These are phyloP conservation scores for Zoroaster sp. DNA, from an alignment of 53 echinoderm and acorn worm species.

Conservation along the genomic window DNA sequence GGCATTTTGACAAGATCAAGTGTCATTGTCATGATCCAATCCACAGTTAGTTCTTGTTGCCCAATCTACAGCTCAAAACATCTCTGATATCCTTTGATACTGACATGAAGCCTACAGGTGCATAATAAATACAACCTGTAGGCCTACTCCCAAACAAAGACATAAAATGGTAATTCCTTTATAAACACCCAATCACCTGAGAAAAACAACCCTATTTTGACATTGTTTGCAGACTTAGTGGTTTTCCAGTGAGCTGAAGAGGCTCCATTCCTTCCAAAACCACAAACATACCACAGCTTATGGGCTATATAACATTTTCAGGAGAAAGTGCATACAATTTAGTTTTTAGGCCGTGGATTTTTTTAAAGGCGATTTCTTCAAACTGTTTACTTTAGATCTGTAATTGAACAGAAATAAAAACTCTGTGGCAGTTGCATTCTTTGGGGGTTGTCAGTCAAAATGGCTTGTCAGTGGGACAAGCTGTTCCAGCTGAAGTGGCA, in stretches of 20 bases:
- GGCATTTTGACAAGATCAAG: background rate
- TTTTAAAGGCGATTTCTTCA: background rate
- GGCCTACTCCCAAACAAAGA: background rate
- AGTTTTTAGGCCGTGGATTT: background rate
- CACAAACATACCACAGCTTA: constrained; percentile 11
- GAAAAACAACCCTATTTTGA: background rate
- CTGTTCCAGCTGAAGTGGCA: too few relatives aligned
- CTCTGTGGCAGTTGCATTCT: background rate
- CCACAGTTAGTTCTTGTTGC: background rate
- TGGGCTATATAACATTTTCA: background rate
- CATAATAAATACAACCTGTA: background rate
- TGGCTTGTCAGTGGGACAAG: background rate
- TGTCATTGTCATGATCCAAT: background rate
- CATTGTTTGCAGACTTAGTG: constrained; percentile 30
- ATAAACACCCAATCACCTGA: background rate
- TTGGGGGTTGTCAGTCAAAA: background rate
- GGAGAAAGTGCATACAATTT: background rate
- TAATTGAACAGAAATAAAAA: background rate
- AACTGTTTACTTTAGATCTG: background rate
- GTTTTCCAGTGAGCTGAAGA: background rate
- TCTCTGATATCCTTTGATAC: background rate
- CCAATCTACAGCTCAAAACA: background rate
- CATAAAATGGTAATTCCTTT: background rate
- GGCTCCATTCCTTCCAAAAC: constrained; percentile 16
- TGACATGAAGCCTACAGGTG: background rate